Base-by-base conservation (phyloP, 1,140 invertebrate species). In the Lucilia sericata region DNA sequence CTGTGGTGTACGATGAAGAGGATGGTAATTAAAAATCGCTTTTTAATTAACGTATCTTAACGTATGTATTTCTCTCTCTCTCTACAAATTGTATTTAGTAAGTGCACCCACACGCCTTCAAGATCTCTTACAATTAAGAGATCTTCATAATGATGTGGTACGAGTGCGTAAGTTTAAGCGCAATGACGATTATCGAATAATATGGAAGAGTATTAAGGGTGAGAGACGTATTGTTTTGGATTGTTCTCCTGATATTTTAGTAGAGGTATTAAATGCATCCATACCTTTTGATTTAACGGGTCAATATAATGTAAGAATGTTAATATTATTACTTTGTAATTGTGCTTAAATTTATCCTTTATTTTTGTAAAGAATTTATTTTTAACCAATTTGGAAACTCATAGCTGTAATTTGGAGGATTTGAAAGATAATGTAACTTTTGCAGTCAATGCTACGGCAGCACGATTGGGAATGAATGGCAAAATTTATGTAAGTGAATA, bases 1-100 rank as follows among this genome's bases (percentile, higher is more conserved):
- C 95, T 0, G 93, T 97, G 17, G 92, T 98, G 34, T 98, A 98
- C 87, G 96, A 98, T 88, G 94, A 94, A 83, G 94, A 96, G 55
- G 94, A 96, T 82, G 92, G 93, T 93, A 86, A 91, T 91, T 81
- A 13, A 8, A 42, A 42, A 0, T 42, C 42, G 51, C 0, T 55
- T 55, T 55, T 13, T 30, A 2, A 30, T 2, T 30, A 30, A 30
- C 25, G 3, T 3, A 30, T 30, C 25, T 30, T 30, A 30, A 30
- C 3, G 3, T 30, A 30, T 30, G 25, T 30, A n/a, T 21, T 78
- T 25, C 42, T 74, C 17, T 55, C 14, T 49, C 25, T 1, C 17
- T 55, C 42, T 81, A 19, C 74, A 74, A 0, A 87, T 92, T 4
- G 60, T 89, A 65, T 12, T 4, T 12, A 89, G 88, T 19, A 0